These are phyloP conservation scores for Narcine bancroftii DNA, from an alignment of 2,113 vertebrate genomes.

Conservation along the genomic window DNA sequence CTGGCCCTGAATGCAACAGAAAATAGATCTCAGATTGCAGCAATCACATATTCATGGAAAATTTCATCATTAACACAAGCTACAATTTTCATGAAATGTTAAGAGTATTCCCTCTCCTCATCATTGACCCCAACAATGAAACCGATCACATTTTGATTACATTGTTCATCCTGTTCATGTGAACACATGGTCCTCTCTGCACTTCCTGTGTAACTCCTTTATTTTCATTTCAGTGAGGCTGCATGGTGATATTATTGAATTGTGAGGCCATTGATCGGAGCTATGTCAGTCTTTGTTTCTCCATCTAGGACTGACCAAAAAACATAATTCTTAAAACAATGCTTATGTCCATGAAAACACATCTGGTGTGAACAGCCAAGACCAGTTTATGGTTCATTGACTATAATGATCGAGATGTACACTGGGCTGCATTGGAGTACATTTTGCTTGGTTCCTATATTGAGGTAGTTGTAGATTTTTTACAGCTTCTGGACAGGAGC, in stretches of 20 bases:
- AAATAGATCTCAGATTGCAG: not conserved
- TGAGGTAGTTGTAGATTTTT: not conserved
- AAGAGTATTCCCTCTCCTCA: not conserved
- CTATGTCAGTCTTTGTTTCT: not conserved
- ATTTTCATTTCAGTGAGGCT: not conserved
- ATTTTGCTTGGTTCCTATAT: not conserved
- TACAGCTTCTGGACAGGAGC: not conserved
- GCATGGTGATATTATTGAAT: not conserved
- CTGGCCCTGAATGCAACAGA: not conserved
- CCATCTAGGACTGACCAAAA: too few relatives aligned
- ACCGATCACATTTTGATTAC: not conserved
- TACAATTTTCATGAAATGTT: not conserved
- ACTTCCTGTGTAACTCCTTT: not conserved
- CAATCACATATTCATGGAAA: not conserved
- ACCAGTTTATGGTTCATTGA: too few relatives aligned
- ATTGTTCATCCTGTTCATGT: not conserved
- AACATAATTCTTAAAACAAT: too few relatives aligned
- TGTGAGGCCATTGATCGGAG: not conserved
- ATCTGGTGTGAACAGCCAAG: too few relatives aligned
- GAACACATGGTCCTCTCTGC: too few relatives aligned
- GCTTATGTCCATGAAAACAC: too few relatives aligned
- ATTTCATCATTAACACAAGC: not conserved
- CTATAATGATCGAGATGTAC: too few relatives aligned
- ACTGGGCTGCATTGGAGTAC: not conserved
- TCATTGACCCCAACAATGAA: not conserved